Conservation (phyloP, 1,140 invertebrate genomes). For the Drosophila kurseongensis region DNA sequence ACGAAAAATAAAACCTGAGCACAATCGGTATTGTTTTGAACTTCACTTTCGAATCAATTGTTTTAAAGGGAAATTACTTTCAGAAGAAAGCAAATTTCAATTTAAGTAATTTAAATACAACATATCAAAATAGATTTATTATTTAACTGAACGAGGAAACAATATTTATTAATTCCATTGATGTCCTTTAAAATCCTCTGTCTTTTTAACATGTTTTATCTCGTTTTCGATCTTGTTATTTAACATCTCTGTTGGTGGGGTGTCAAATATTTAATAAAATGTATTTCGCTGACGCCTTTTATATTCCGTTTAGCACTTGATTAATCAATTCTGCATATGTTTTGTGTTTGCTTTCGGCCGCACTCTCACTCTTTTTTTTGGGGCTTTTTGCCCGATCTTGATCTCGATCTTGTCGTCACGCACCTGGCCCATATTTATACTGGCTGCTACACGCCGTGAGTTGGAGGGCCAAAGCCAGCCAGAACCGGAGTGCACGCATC, state of each 20-base stretch:
- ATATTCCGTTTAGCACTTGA: constrained; percentile 62
- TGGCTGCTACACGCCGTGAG: constrained; percentile 59
- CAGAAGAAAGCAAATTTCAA: constrained; percentile 1
- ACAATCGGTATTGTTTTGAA: constrained; percentile 18
- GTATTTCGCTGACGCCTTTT: constrained; percentile 30
- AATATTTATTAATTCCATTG: no score
- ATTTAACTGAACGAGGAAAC: neutral
- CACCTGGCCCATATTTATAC: constrained; percentile 75
- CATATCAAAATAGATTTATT: neutral
- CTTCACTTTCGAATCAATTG: constrained; percentile 27
- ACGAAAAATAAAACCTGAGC: constrained; percentile 5
- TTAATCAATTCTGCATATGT: constrained; percentile 60
- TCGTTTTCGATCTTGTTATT: neutral
- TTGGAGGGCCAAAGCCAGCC: constrained; percentile 55
- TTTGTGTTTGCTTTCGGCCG: constrained; percentile 47
- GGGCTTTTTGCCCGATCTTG: constrained; percentile 19
- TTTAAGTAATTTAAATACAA: no score
- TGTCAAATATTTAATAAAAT: constrained; percentile 40
- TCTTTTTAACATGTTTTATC: neutral
- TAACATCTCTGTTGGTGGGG: constrained; percentile 11
- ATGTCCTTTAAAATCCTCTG: neutral
- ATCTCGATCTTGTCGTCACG: constrained; percentile 53
- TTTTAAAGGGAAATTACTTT: constrained; percentile 27
- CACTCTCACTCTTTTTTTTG: constrained; percentile 30
- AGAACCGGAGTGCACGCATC: constrained; percentile 53